phyloP scores from a whole-genome alignment of 2,113 vertebrate genomes.

The Campylorhamphus procurvoides region DNA sequence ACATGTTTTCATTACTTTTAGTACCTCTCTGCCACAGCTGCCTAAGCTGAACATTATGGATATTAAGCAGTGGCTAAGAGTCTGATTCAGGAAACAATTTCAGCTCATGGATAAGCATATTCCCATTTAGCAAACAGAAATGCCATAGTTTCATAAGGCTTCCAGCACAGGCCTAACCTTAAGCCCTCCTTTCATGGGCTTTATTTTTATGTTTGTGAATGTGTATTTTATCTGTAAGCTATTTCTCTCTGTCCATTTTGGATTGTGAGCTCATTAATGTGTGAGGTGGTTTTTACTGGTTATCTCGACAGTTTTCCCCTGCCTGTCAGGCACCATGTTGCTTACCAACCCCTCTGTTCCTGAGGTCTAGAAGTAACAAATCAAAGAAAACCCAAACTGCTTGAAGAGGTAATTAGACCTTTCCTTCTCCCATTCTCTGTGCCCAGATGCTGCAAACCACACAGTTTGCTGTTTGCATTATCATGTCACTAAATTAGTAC shows the following conservation, averaged over 20 bases:
- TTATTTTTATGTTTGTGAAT: neutral
- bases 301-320: neutral
- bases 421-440: neutral
- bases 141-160: neutral
- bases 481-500: neutral
- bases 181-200: neutral
- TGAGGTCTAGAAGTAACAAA: neutral
- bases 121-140: neutral
- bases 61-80: neutral
- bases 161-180: neutral
- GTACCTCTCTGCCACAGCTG: neutral
- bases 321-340: neutral
- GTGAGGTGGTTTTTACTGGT: neutral
- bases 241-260: neutral
- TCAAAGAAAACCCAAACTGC: neutral
- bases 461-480: neutral
- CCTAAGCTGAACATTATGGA: neutral
- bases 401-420: neutral
- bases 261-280: neutral
- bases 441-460: neutral
- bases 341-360: neutral
- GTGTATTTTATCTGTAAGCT: neutral
- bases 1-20: neutral
- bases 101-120: neutral
- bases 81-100: neutral